Evolutionary conservation across 1,140 invertebrate genomes (phyloP).

Genomic region (Diploscapter pachys): DNA sequence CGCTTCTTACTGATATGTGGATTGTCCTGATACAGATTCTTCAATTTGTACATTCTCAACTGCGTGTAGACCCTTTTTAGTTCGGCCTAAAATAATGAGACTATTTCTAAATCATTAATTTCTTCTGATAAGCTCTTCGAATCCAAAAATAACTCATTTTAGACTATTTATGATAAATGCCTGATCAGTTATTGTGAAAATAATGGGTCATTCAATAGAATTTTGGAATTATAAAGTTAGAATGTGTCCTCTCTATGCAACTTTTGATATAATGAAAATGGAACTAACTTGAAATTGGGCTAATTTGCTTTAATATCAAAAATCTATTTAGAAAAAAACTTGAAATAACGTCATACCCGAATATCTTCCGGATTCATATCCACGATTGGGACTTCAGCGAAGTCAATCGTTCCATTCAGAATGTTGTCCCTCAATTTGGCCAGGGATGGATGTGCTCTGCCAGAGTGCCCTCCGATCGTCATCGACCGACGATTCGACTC

Average conservation of each 20-base stretch:
- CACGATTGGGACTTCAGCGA: constrained; percentile 76
- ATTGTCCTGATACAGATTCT: constrained; percentile 85
- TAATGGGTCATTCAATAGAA: too few species aligned
- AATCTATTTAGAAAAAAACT: too few species aligned
- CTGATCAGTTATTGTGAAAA: too few species aligned
- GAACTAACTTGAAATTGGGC: too few species aligned
- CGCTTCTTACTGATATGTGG: constrained; percentile 87
- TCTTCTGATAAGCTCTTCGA: not conserved
- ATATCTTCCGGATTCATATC: constrained; percentile 88
- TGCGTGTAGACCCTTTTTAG: constrained; percentile 83
- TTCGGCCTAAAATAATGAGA: constrained; percentile 68
- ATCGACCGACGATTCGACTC: constrained; percentile 59
- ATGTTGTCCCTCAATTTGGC: constrained; percentile 69
- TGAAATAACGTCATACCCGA: constrained; percentile 62
- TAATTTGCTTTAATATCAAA: too few species aligned
- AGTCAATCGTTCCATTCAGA: constrained; percentile 76
- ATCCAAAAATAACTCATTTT: too few species aligned
- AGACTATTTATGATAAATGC: too few species aligned
- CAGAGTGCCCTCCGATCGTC: constrained; percentile 60
- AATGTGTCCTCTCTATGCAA: too few species aligned
- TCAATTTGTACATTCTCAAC: constrained; percentile 72
- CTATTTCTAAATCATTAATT: constrained; percentile 17
- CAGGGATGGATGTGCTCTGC: constrained; percentile 56
- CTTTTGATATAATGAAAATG: too few species aligned
- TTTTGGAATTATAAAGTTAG: too few species aligned